Conservation (phyloP, 2,797 vertebrate genomes). For the Acipenser oxyrinchus region DNA sequence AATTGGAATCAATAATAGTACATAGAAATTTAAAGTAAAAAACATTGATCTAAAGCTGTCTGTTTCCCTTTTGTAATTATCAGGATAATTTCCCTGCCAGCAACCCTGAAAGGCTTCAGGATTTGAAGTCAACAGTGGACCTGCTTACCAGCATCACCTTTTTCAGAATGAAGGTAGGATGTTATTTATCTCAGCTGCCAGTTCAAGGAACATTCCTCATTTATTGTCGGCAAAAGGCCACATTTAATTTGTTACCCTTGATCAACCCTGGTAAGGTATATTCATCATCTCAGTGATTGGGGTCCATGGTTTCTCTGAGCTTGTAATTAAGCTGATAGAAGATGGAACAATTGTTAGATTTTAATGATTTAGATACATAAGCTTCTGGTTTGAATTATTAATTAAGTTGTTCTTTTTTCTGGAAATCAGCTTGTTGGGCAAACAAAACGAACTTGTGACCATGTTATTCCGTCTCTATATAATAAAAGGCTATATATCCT, state of each 20-base stretch:
- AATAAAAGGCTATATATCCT: too few species aligned
- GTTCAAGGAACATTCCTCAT: not conserved
- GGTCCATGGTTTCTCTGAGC: not conserved
- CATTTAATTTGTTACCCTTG: conserved; percentile 2
- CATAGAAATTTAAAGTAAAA: too few species aligned
- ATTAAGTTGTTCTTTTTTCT: too few species aligned
- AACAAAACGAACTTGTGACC: too few species aligned
- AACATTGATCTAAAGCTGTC: too few species aligned
- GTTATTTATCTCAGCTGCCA: conserved; percentile 13
- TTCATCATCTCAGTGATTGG: not conserved
- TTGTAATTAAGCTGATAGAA: too few species aligned
- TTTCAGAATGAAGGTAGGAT: conserved; percentile 90
- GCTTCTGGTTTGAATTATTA: too few species aligned
- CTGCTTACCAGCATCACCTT: conserved; percentile 94
- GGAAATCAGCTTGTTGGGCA: too few species aligned
- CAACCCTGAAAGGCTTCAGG: conserved; percentile 85
- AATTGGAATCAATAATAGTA: too few species aligned
- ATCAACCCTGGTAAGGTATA: not conserved
- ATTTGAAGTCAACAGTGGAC: conserved; percentile 93
- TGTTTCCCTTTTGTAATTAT: conserved; percentile 14
- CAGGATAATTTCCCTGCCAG: conserved; percentile 94
- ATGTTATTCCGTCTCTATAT: too few species aligned
- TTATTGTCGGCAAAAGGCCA: conserved; percentile 5
- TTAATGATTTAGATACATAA: too few species aligned
- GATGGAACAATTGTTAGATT: too few species aligned